Evolutionary conservation across 2,888 invertebrate species (phyloP).

Genomic region (Brachynemurus nebulosus): DNA sequence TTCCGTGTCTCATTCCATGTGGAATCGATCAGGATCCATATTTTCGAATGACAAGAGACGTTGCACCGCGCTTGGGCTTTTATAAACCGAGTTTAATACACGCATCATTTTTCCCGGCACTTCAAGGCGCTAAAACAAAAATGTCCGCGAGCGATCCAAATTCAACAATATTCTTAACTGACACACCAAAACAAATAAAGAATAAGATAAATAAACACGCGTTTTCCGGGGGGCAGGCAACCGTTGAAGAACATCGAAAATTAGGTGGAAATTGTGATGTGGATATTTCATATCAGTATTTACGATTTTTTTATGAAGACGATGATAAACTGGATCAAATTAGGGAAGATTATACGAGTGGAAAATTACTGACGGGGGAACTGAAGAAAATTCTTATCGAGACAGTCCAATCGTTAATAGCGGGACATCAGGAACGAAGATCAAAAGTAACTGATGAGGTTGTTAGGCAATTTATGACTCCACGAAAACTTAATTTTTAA

Average conservation of each 20-base stretch:
- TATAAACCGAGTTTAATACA: conserved; percentile 67
- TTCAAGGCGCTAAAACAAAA: conserved; percentile 94
- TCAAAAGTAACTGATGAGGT: conserved; percentile 73
- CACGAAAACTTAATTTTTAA: conserved; percentile 57
- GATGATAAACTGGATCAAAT: conserved; percentile 63
- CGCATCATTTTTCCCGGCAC: conserved; percentile 56
- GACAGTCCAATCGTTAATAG: conserved; percentile 60
- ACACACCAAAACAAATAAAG: conserved; percentile 89
- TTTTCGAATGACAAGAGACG: conserved; percentile 97
- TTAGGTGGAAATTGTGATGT: conserved; percentile 92
- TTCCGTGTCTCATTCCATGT: conserved; percentile 86
- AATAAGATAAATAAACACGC: conserved; percentile 95
- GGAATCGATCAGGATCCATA: conserved; percentile 99
- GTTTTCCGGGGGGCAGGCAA: conserved; percentile 90
- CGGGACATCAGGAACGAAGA: conserved; percentile 68
- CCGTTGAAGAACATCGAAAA: conserved; percentile 81
- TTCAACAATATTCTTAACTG: conserved; percentile 89
- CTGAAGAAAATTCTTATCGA: conserved; percentile 85
- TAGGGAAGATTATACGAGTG: conserved; percentile 65
- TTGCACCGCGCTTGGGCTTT: conserved; percentile 80
- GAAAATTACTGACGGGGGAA: conserved; percentile 85
- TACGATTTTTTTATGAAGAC: conserved; percentile 89
- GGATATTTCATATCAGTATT: conserved; percentile 90
- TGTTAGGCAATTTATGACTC: conserved; percentile 69
- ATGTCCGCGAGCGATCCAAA: conserved; percentile 96